phyloP scores from a whole-genome alignment of 2,797 vertebrate species.

The Leptatherina wallacei region DNA sequence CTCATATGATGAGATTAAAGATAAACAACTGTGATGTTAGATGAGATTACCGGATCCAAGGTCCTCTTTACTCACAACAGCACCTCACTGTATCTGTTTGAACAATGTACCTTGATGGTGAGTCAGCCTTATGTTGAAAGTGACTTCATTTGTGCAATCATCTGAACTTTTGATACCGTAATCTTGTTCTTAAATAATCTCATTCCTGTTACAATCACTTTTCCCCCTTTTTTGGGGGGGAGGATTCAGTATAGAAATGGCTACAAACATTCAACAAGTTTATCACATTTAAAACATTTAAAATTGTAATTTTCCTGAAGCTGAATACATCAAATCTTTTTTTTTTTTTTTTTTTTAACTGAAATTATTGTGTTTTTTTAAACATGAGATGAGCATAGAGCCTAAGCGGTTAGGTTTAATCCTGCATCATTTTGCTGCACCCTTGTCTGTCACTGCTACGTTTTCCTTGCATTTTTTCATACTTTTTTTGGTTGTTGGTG shows the following conservation, averaged over 20 bases:
- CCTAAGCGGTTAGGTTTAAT: too few relatives aligned
- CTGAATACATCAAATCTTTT: too few relatives aligned
- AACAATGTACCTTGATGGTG: background rate
- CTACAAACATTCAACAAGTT: background rate
- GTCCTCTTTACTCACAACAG: background rate
- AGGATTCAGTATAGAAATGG: background rate
- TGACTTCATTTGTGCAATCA: background rate
- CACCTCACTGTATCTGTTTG: background rate
- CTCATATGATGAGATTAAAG: conserved; percentile 14
- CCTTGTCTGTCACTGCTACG: background rate
- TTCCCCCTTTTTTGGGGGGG: background rate
- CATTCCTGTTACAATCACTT: background rate
- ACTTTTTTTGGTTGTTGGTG: background rate
- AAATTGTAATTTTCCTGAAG: too few relatives aligned
- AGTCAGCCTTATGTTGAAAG: background rate
- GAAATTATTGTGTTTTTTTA: too few relatives aligned
- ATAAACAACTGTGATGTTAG: background rate
- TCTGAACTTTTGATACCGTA: background rate
- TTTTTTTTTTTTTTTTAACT: too few relatives aligned
- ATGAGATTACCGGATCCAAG: background rate
- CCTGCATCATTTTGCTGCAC: background rate
- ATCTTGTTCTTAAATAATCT: background rate
- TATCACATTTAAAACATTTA: too few relatives aligned
- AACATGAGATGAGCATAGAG: too few relatives aligned
- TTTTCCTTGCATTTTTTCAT: background rate